Base-by-base conservation (phyloP, 2,113 vertebrate genomes). In the Phrynosoma platyrhinos region DNA sequence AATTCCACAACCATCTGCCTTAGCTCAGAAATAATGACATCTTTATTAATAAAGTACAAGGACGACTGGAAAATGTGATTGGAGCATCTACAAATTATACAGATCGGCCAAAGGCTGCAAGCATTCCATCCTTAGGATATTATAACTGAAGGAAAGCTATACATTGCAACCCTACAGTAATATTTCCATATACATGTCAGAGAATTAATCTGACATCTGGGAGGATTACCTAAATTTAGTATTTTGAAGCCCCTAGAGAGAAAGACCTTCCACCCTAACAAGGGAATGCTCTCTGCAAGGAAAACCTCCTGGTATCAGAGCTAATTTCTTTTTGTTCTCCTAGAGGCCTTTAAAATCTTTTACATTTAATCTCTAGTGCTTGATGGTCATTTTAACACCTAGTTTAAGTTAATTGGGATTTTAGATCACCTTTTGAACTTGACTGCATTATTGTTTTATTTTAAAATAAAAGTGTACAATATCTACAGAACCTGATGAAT, bases 111-210 rank as follows among this genome's bases (percentile, higher is more conserved):
- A 30, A 72, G 4, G 83, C 32, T 69, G 77, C 89, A 92, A 1
- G 32, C 88, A 91, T 89, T 90, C 93, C 64, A 74, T 87, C 62
- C 42, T 91, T 83, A 66, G 40, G 82, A 10, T 91, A 86, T 87
- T 82, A 91, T 90, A 92, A 90, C 83, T 42, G 89, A 90, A 5
- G 32, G 69, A 89, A 94, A 89, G 91, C 84, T 88, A 90, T 91
- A 79, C 55, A 84, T 82, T 88, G 87, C 89, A 90, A 85, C 81
- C 89, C 87, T 89, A 87, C 81, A 79, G 89, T 90, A 87, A 92
- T 93, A 94, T 95, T 93, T 93, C 94, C 91, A 92, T 79, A 89
- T 85, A 27, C 27, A 78, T 91, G 90, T 89, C 91, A 94, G 91
- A 93, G 94, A 92, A 92, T 27, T 79, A 90, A 90, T 92, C 83